Conservation (phyloP, 2,888 invertebrate species). For the Trisateles emortualis region DNA sequence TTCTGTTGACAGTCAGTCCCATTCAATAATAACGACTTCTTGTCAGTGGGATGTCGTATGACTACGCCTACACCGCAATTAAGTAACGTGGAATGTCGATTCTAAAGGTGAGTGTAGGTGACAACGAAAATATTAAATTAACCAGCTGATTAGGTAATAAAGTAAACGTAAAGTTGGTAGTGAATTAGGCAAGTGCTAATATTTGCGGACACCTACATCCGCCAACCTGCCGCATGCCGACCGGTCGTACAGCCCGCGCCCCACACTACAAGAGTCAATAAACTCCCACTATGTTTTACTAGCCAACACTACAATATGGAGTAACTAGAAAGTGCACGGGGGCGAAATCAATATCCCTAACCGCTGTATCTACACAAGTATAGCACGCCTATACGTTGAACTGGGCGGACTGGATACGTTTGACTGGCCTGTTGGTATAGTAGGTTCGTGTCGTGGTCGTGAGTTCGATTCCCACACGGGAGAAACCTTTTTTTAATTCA, state of each 20-base stretch:
- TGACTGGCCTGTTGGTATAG: too few relatives aligned
- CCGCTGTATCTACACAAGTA: constrained; percentile 1
- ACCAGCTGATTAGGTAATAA: constrained; percentile 72
- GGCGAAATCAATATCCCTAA: constrained; percentile 35
- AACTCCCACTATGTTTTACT: constrained; percentile 67
- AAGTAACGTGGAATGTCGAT: constrained; percentile 57
- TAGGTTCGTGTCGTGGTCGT: too few relatives aligned
- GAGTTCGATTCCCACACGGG: too few relatives aligned
- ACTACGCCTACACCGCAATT: constrained; percentile 62
- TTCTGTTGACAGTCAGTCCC: constrained; percentile 57
- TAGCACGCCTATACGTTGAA: neutral
- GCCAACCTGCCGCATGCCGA: constrained; percentile 73
- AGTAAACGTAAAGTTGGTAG: constrained; percentile 67
- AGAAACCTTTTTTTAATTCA: too few relatives aligned
- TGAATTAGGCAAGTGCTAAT: constrained; percentile 80
- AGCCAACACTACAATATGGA: constrained; percentile 48
- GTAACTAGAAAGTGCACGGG: constrained; percentile 47
- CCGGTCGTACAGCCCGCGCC: constrained; percentile 41
- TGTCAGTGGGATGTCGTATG: constrained; percentile 61
- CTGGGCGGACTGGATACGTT: constrained; percentile 5
- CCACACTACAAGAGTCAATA: constrained; percentile 65
- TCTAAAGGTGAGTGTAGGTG: constrained; percentile 59
- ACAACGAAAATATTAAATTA: constrained; percentile 63
- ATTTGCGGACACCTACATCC: constrained; percentile 84
- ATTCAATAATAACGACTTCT: constrained; percentile 56